Evolutionary conservation across 2,888 invertebrate species (phyloP).

Genomic region (Melinopterus prodromus): DNA sequence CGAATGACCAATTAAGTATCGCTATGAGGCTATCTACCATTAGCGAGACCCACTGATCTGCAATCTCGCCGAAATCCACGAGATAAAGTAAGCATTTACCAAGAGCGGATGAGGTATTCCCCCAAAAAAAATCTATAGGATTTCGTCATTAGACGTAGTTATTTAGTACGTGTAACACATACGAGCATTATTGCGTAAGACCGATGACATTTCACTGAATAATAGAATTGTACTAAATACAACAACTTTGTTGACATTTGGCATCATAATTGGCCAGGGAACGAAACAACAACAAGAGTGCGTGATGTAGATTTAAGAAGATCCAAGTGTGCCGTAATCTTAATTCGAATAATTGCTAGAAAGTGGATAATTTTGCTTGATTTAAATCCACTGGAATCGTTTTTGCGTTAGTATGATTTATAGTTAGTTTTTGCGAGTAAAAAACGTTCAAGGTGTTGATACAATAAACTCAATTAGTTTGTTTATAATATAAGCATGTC

Average conservation of each 20-base stretch:
- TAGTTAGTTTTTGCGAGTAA: neutral
- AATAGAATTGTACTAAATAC: conserved; percentile 4
- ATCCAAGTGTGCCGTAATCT: neutral
- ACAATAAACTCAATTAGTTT: neutral
- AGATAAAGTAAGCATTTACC: neutral
- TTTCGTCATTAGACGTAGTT: neutral
- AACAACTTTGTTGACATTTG: neutral
- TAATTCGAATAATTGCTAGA: conserved; percentile 4
- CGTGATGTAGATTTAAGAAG: neutral
- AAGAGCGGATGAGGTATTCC: neutral
- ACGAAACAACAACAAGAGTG: neutral
- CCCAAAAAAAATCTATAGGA: neutral
- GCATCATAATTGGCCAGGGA: neutral
- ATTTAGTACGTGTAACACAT: neutral
- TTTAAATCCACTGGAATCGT: neutral
- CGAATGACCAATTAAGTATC: neutral
- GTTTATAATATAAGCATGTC: neutral
- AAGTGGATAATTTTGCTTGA: neutral
- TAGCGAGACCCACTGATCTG: neutral
- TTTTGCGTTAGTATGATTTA: neutral
- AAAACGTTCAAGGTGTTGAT: neutral
- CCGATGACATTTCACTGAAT: neutral
- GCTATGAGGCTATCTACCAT: neutral
- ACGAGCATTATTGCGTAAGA: neutral
- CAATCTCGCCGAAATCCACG: too few species aligned